Evolutionary conservation across 2,888 invertebrate genomes (phyloP).

Genomic region (Melanchra persicariae): DNA sequence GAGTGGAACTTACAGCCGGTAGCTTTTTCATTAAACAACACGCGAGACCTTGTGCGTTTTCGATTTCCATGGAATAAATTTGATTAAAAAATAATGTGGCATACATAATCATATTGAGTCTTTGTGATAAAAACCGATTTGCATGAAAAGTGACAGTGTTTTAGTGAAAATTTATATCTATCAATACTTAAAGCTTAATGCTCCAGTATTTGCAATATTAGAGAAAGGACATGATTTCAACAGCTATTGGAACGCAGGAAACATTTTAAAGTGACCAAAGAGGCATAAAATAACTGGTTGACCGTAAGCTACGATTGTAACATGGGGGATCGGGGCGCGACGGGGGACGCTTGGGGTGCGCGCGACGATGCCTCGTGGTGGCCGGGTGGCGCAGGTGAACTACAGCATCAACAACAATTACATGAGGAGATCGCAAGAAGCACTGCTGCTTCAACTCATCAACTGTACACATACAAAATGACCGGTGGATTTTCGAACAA

Average conservation of each 20-base stretch:
- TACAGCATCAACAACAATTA: constrained; percentile 89
- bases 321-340: constrained; percentile 89
- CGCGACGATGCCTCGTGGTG: constrained; percentile 91
- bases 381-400: constrained; percentile 88
- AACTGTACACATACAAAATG: constrained; percentile 96
- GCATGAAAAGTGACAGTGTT: constrained; percentile 74
- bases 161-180: constrained; percentile 68
- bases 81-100: constrained; percentile 73
- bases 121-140: constrained; percentile 83
- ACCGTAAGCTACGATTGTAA: constrained; percentile 84
- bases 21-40: constrained; percentile 83
- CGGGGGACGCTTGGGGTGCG: constrained; percentile 91
- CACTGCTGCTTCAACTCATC: constrained; percentile 91
- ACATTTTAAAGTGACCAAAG: constrained; percentile 75
- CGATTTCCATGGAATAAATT: constrained; percentile 64
- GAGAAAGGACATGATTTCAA: constrained; percentile 82
- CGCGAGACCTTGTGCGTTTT: constrained; percentile 75
- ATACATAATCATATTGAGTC: constrained; percentile 78
- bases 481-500: constrained; percentile 95
- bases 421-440: constrained; percentile 88
- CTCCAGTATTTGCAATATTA: constrained; percentile 59
- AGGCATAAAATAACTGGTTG: constrained; percentile 87
- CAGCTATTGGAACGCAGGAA: constrained; percentile 72
- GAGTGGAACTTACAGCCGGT: constrained; percentile 88
- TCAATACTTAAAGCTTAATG: constrained; percentile 62